Base-by-base conservation (phyloP, 2,888 invertebrate species). In the Teleiodes luculella region DNA sequence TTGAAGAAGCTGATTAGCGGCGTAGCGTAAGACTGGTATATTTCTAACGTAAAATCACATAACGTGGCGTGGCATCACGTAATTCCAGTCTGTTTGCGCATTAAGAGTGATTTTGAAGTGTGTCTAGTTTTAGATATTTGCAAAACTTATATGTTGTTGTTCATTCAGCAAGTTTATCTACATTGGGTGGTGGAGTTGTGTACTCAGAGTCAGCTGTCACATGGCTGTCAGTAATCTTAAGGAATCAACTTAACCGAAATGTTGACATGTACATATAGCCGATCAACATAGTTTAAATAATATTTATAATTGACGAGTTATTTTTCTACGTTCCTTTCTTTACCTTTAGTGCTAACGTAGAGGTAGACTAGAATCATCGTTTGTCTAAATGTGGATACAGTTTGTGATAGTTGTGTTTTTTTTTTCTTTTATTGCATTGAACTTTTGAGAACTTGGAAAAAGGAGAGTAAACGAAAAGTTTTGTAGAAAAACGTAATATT, bases 141-240 rank as follows among this genome's bases (percentile, higher is more conserved):
- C n/a, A n/a, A n/a, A n/a, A n/a, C n/a, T n/a, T n/a, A n/a, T n/a
- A n/a, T n/a, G n/a, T n/a, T n/a, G n/a, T n/a, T n/a, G 49, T 49
- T 37, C 13, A 37, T 62, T 68, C 67, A 76, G 65, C 81, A 76
- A 65, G 71, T 87, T 88, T 88, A 72, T 88, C 86, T 83, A 74
- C 84, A 78, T 80, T 82, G 85, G 64, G 83, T 80, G 65, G 68
- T 71, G 76, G 81, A 74, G 80, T 81, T 81, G 74, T 54, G 70
- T 76, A 75, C 89, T 84, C 89, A 89, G 84, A 84, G 89, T 89
- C 87, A 89, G 89, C 89, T 89, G 88, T 89, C 89, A 89, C 80
- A 89, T 89, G 89, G 89, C 89, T 89, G 89, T 89, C 89, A 89
- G 79, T 89, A 89, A 85, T 85, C 85, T 79, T 89, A 89, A 89